These are phyloP conservation scores for Diabrotica balteata DNA, from an alignment of 2,888 invertebrate species.

Conservation along the genomic window DNA sequence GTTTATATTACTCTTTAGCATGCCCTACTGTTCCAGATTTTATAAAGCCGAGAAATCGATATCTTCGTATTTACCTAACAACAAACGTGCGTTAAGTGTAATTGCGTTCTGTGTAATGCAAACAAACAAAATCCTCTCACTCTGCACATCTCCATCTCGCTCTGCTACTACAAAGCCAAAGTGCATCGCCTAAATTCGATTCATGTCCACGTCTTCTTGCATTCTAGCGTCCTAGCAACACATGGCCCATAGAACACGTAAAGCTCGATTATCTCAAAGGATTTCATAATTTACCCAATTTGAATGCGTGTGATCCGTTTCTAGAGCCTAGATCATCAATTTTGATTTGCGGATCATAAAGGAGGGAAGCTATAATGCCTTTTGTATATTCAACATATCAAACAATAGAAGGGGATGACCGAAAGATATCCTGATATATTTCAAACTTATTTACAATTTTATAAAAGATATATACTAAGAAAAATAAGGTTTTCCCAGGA, in stretches of 20 bases:
- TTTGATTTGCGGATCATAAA: constrained; percentile 15
- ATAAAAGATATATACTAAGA: no score
- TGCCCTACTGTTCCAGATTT: no score
- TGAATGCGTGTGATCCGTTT: constrained; percentile 11
- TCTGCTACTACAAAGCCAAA: not conserved
- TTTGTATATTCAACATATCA: not conserved
- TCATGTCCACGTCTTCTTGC: constrained; percentile 5
- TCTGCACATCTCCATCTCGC: not conserved
- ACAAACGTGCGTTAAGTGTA: no score
- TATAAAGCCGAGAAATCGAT: no score
- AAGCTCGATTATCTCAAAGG: constrained; percentile 32
- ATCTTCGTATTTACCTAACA: no score
- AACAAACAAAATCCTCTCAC: no score
- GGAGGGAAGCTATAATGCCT: constrained; percentile 8
- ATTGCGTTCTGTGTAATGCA: no score
- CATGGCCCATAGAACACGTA: constrained; percentile 26
- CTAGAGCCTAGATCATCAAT: constrained; percentile 9
- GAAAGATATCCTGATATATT: no score
- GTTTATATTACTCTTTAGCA: no score
- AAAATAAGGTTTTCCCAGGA: no score
- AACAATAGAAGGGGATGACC: no score
- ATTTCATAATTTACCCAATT: constrained; percentile 32
- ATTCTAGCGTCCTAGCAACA: constrained; percentile 18
- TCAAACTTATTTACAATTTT: no score
- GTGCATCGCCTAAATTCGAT: constrained; percentile 4